phyloP scores from a whole-genome alignment of 2,797 vertebrate genomes.

The Phylloscopus collybita region DNA sequence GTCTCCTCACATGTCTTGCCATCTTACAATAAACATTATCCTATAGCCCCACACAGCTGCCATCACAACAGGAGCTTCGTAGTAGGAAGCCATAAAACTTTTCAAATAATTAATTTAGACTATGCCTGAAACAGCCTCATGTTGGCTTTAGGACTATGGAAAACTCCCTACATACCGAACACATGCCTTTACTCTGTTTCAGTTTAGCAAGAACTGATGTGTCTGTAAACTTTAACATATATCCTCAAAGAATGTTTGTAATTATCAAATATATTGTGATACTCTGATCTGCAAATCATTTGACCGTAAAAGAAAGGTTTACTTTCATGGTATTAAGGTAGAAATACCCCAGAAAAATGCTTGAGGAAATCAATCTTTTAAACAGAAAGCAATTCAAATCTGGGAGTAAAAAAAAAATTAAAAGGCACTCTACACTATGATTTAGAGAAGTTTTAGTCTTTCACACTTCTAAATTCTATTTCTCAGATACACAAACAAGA shows the following conservation, averaged over 20 bases:
- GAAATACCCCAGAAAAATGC: not conserved
- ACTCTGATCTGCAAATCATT: not conserved
- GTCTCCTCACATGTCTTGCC: not conserved
- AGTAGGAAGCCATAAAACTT: not conserved
- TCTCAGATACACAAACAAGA: not conserved
- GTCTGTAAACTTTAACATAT: not conserved
- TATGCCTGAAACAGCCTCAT: not conserved
- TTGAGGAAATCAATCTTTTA: not conserved
- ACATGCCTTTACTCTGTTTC: not conserved
- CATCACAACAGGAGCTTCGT: not conserved
- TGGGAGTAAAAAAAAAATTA: fast-evolving
- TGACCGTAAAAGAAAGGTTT: not conserved
- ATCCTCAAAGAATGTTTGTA: not conserved
- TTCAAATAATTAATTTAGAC: not conserved
- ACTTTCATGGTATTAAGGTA: not conserved
- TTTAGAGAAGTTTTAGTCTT: not conserved
- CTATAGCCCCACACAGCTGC: not conserved
- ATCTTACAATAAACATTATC: not conserved
- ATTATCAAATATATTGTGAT: not conserved
- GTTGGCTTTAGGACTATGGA: not conserved
- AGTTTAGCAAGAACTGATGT: not conserved
- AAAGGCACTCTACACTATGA: not conserved
- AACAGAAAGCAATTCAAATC: not conserved
- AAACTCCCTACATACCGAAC: not conserved
- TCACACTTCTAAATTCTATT: not conserved